These are phyloP conservation scores for Zaprionus ghesquierei DNA, from an alignment of 1,140 invertebrate genomes.

Conservation along the genomic window DNA sequence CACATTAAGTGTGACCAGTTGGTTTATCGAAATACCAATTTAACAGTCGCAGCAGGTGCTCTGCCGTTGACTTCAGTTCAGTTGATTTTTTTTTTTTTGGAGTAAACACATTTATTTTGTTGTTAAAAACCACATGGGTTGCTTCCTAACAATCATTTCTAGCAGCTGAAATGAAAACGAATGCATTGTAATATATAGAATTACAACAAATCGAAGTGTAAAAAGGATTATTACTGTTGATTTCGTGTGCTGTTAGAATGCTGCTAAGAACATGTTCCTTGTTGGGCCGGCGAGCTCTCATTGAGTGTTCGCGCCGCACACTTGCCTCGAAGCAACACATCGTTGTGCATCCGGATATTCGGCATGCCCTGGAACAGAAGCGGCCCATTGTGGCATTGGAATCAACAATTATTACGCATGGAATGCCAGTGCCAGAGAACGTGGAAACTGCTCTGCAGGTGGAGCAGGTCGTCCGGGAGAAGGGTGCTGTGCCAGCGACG, in stretches of 20 bases:
- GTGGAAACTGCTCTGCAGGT: conserved; percentile 92
- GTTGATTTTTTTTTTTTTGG: conserved; percentile 11
- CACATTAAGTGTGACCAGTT: conserved; percentile 10
- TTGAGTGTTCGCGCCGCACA: background rate
- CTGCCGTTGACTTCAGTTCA: background rate
- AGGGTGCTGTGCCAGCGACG: conserved; percentile 97
- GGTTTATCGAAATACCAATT: background rate
- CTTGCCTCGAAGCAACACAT: conserved; percentile 33
- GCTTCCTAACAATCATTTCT: background rate
- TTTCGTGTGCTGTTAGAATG: background rate
- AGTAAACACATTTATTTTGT: conserved; percentile 12
- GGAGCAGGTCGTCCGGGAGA: conserved; percentile 88
- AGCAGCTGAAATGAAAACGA: background rate
- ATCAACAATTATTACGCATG: conserved; percentile 99
- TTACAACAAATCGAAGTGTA: background rate
- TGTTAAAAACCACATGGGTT: conserved; percentile 6
- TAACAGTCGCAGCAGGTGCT: background rate
- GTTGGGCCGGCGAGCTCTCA: background rate
- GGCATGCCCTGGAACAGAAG: conserved; percentile 46
- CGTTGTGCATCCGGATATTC: conserved; percentile 64
- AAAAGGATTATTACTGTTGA: background rate
- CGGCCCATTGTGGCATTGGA: conserved; percentile 93
- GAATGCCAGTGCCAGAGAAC: conserved; percentile 98
- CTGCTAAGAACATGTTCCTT: background rate
- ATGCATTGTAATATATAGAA: background rate